Evolutionary conservation across 1,140 invertebrate species (phyloP).

Genomic region (Amphibalanus amphitrite): DNA sequence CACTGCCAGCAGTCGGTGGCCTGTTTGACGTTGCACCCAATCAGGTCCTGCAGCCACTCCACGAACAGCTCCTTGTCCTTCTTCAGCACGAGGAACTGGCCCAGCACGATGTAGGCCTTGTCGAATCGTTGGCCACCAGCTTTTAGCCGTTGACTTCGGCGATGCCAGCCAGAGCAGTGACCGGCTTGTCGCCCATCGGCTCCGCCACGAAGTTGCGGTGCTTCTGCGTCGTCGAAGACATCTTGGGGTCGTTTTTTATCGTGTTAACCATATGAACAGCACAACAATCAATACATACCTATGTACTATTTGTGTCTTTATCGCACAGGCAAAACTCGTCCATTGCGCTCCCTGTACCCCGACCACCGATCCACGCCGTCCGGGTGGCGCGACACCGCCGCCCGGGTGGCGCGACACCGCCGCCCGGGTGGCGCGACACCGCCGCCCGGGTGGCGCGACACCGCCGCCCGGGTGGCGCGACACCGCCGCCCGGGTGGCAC

Average conservation of each 20-base stretch:
- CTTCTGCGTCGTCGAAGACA: conserved; percentile 86
- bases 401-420: too few species aligned
- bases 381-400: too few species aligned
- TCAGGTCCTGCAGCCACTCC: conserved; percentile 90
- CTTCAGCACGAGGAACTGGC: conserved; percentile 88
- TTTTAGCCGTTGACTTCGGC: conserved; percentile 77
- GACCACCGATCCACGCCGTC: neutral
- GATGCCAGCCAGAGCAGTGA: conserved; percentile 81
- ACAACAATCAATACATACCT: too few species aligned
- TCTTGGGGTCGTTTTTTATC: conserved; percentile 24
- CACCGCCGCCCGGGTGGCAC: too few species aligned
- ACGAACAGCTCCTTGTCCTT: conserved; percentile 90
- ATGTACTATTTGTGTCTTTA: too few species aligned
- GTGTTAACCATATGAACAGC: too few species aligned
- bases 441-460: too few species aligned
- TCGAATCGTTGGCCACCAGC: conserved; percentile 68
- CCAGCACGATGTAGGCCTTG: conserved; percentile 90
- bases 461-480: too few species aligned
- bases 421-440: too few species aligned
- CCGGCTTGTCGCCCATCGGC: conserved; percentile 85
- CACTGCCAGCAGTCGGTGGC: conserved; percentile 84
- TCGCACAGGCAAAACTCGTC: neutral
- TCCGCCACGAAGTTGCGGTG: conserved; percentile 85
- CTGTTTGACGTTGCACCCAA: conserved; percentile 77
- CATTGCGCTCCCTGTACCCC: neutral